Base-by-base conservation (phyloP, 1,140 invertebrate genomes). In the Papilio machaon region DNA sequence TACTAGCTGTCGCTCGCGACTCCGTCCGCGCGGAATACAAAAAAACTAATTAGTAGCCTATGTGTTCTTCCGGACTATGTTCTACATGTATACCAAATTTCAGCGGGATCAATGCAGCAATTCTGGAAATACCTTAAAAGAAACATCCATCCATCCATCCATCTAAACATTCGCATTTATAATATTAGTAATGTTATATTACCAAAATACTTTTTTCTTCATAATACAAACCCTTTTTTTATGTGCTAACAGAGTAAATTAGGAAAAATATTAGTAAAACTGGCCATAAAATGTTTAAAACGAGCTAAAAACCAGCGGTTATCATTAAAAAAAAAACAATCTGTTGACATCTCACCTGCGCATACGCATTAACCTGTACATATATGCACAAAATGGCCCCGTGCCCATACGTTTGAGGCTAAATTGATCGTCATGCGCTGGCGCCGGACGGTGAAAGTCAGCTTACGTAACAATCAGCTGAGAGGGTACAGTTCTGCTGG, bases 381-480 rank as follows among this genome's bases (percentile, higher is more conserved):
- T 60, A 64, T 47, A 67, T 79, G 60, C 54, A 79, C 58, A 79
- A 67, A 79, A 79, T 67, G n/a, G 77, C 58, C 38, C 38, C 77
- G 77, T 79, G 58, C 35, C 60, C 58, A 38, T 79, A 79, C 77
- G 60, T 79, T 79, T 79, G 77, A 43, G 77, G 77, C 58, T 47
- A 47, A 79, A 79, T 78, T 78, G 54, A 64, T 79, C 77, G 77
- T 79, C 77, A 79, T 79, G 77, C 77, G 77, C 77, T 58, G 77
- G 77, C 77, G 77, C 77, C 77, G 77, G 77, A 79, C 58, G 43
- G 77, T 79, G 77, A 79, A 79, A 79, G 77, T 79, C 77, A 47
- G 23, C 8, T 79, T 79, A 46, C 77, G 43, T 79, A 79, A 79
- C 60, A 23, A 64, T 67, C 77, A 79, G 77, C 77, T 79, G 77